Evolutionary conservation across 2,113 vertebrate genomes (phyloP), one percentile per base, ranked within the genome.

Genomic region (Tychaedon coryphoeus): DNA sequence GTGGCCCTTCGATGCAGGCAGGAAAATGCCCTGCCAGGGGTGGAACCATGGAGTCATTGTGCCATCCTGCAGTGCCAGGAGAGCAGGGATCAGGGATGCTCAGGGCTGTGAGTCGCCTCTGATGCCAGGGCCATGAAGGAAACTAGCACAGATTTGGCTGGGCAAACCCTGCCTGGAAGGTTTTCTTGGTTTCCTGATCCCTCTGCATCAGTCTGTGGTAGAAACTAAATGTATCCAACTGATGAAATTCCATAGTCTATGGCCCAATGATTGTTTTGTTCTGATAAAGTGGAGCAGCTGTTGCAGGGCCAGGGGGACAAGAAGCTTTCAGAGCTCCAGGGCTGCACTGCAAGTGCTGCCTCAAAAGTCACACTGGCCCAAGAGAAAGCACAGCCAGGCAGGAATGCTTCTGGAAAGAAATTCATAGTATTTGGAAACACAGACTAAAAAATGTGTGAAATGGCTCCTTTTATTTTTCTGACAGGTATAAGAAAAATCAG

Each of bases 91-190:
- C 24, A 31, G n/a, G 64, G 50, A 14, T 14, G 23, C 72, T 80
- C 36, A 26, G 54, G 62, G 24, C 54, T 61, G 8, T 3, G 10
- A 22, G 34, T 15, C 0, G 19, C 9, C 31, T 3, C 0, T 1
- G 9, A 5, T 34, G 16, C 51, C 51, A 45, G 64, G 19, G 16
- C 22, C 2, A 0, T 38, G 47, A 62, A 43, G 77, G 74, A 69
- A 38, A 45, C 28, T 3, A n/a, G 20, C 26, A 22, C 19, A 38
- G 66, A 38, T 22, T 53, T 34, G 18, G 20, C 48, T 74, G 45
- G 51, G 53, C 51, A 85, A 67, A 73, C 12, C 18, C 36, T 66
- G 62, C 58, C 76, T 70, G 38, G 56, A 82, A 69, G 40, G 26
- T 19, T 64, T 61, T 69, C 48, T 51, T 67, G 26, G 12, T 72